These are phyloP conservation scores for Neotoma lepida DNA, from an alignment of 2,113 vertebrate genomes.

Conservation along the genomic window DNA sequence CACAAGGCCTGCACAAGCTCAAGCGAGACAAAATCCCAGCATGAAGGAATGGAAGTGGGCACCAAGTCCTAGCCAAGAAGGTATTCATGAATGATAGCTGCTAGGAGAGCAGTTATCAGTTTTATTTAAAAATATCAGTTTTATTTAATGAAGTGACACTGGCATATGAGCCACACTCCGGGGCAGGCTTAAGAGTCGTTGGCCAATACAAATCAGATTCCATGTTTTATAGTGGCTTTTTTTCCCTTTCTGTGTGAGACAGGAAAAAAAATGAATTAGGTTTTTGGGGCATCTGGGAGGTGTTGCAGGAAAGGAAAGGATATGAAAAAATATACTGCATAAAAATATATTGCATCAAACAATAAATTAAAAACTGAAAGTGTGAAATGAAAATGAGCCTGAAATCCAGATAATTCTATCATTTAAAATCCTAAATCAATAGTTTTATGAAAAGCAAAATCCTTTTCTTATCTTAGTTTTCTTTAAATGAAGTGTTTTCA, in stretches of 20 bases:
- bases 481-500: constrained; percentile 48
- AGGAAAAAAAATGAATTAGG: background rate
- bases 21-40: background rate
- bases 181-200: background rate
- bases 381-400: background rate
- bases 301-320: background rate
- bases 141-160: background rate
- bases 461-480: constrained; percentile 19
- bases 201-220: background rate
- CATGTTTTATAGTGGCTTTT: background rate
- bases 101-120: no score
- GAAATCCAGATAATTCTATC: background rate
- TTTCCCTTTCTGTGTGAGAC: background rate
- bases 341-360: background rate
- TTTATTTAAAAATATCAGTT: background rate
- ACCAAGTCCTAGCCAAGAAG: background rate
- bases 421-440: constrained; percentile 60
- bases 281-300: background rate
- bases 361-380: background rate
- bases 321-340: background rate
- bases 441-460: constrained; percentile 60
- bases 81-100: background rate
- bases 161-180: background rate
- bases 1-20: background rate
- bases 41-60: no score